Conservation (phyloP, 2,113 vertebrate species). For the Proteles cristata region DNA sequence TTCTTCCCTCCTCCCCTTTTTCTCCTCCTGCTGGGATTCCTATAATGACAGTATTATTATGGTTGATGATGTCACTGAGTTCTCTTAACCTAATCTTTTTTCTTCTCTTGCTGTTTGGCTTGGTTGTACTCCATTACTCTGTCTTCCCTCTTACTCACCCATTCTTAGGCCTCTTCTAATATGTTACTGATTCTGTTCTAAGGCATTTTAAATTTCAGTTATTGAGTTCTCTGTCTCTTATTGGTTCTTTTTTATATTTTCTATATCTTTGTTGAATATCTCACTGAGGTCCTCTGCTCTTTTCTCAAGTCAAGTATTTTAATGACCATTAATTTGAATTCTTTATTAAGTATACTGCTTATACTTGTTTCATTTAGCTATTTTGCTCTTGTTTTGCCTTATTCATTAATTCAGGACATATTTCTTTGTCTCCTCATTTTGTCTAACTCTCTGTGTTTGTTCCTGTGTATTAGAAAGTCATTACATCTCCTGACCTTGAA, state of each 20-base stretch:
- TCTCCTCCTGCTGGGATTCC: not conserved
- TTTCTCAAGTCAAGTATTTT: not conserved
- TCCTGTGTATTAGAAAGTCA: not conserved
- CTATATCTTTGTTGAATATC: not conserved
- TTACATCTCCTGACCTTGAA: not conserved
- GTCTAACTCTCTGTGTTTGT: not conserved
- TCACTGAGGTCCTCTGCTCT: not conserved
- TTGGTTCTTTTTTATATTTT: not conserved
- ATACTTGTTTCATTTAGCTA: not conserved
- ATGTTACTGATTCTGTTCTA: not conserved
- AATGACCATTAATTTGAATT: not conserved
- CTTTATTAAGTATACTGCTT: not conserved
- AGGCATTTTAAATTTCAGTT: not conserved
- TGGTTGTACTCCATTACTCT: not conserved
- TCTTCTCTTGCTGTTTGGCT: not conserved
- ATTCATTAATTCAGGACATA: no score
- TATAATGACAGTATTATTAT: not conserved
- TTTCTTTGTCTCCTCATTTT: not conserved
- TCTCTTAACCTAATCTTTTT: not conserved
- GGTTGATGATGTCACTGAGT: not conserved
- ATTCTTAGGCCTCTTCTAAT: not conserved
- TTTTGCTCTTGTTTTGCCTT: not conserved
- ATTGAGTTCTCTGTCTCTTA: not conserved
- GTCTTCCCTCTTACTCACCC: not conserved
- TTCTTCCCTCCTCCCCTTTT: not conserved